A percentile compares a stretch with the other conserved stretches of the same genome.
These are phyloP conservation scores for Muraenolepis orangiensis DNA, from an alignment of 2,797 vertebrate species.

Conservation along the genomic window DNA sequence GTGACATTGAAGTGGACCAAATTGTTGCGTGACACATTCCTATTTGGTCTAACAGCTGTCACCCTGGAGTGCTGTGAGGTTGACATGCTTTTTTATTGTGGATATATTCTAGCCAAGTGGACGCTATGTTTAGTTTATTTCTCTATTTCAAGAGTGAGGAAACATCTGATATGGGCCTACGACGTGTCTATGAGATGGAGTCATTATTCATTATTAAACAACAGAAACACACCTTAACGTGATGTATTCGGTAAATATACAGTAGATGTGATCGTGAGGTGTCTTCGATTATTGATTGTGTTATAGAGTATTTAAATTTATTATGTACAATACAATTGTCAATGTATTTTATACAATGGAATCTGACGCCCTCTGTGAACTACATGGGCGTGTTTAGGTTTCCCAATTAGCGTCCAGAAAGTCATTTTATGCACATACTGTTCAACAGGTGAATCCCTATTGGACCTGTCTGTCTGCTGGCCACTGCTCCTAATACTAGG, in stretches of 20 bases:
- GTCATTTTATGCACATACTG: too few relatives aligned
- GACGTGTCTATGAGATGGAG: background rate
- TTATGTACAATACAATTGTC: background rate
- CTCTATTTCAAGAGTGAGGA: background rate
- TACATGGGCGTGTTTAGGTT: too few relatives aligned
- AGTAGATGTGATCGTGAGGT: background rate
- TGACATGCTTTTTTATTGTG: background rate
- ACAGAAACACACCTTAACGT: too few relatives aligned
- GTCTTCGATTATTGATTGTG: background rate
- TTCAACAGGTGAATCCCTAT: too few relatives aligned
- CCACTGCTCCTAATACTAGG: too few relatives aligned
- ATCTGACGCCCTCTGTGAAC: background rate
- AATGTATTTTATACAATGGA: background rate
- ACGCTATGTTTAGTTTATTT: background rate
- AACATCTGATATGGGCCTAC: background rate
- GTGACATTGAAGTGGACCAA: background rate
- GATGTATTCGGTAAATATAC: too few relatives aligned
- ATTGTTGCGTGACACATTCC: background rate
- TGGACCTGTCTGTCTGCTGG: too few relatives aligned
- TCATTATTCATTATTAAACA: too few relatives aligned
- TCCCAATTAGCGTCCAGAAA: too few relatives aligned
- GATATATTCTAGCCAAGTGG: background rate
- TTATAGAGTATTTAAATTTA: background rate
- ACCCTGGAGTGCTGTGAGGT: background rate
- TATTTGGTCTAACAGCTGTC: background rate